Percentiles rank a stretch among this genome's conserved stretches.
These are phyloP conservation scores for Halcyon chelicuti DNA, from an alignment of 2,797 vertebrate species.

Conservation along the genomic window DNA sequence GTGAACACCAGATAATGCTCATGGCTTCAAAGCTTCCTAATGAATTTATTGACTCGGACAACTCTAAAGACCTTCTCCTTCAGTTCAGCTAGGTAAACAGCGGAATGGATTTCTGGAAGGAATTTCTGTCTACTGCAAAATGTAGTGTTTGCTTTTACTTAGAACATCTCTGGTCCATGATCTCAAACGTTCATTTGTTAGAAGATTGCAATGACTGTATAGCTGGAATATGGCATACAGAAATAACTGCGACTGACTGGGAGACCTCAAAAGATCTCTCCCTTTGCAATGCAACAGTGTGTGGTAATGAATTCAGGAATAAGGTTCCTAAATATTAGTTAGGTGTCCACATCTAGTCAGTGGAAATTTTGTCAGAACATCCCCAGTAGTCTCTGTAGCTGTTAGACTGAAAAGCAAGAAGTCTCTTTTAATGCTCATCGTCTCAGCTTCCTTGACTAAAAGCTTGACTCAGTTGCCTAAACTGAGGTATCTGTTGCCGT, in stretches of 20 bases:
- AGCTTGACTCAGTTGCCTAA: background rate
- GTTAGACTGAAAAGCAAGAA: background rate
- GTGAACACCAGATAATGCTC: constrained; percentile 7
- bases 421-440: background rate
- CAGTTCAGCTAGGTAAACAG: background rate
- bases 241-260: background rate
- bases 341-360: background rate
- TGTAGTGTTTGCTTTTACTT: background rate
- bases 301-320: background rate
- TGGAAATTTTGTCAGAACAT: background rate
- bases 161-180: background rate
- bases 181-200: constrained; percentile 23
- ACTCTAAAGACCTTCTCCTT: background rate
- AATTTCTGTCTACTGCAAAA: constrained; percentile 5
- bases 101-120: background rate
- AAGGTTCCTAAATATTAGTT: background rate
- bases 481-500: background rate
- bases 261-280: background rate
- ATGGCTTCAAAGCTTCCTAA: constrained; percentile 28
- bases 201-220: background rate
- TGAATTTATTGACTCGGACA: constrained; percentile 6
- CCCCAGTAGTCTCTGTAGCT: background rate
- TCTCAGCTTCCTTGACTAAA: background rate
- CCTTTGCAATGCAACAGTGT: background rate
- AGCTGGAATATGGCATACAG: background rate